Evolutionary conservation across 2,113 vertebrate genomes (phyloP).

Genomic region (Sciurus niger): DNA sequence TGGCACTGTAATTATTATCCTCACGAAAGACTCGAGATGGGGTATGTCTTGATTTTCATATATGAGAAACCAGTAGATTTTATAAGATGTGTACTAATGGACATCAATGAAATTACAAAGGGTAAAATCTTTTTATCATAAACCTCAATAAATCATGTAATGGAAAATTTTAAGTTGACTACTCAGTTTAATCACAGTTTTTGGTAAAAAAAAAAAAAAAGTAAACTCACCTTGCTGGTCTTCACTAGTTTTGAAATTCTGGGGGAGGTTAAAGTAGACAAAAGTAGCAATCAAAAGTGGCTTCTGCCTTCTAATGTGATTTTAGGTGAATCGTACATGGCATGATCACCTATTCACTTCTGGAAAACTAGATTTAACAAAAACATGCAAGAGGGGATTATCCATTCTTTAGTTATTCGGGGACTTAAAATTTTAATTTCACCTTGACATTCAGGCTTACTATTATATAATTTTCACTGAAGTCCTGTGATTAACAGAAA

Average conservation of each 20-base stretch:
- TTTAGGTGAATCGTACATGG: neutral
- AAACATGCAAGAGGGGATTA: neutral
- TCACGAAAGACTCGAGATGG: neutral
- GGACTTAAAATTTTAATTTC: neutral
- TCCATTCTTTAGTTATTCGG: neutral
- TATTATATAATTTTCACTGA: neutral
- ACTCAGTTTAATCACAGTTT: neutral
- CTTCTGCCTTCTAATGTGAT: neutral
- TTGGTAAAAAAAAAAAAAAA: conserved; percentile 30
- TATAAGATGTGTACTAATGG: neutral
- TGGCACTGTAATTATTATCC: neutral
- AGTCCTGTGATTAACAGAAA: neutral
- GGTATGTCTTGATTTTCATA: neutral
- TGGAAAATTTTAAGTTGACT: neutral
- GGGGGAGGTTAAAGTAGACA: neutral
- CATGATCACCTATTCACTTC: neutral
- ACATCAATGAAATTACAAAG: neutral
- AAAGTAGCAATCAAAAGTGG: neutral
- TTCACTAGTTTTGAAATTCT: neutral
- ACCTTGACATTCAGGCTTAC: conserved; percentile 10
- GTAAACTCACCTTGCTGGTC: neutral
- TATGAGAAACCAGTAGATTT: neutral
- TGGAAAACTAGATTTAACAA: neutral
- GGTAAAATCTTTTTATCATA: neutral
- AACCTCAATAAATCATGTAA: conserved; percentile 28